Evolutionary conservation across 2,797 vertebrate species (phyloP).

Genomic region (Eupleurogrammus muticus): DNA sequence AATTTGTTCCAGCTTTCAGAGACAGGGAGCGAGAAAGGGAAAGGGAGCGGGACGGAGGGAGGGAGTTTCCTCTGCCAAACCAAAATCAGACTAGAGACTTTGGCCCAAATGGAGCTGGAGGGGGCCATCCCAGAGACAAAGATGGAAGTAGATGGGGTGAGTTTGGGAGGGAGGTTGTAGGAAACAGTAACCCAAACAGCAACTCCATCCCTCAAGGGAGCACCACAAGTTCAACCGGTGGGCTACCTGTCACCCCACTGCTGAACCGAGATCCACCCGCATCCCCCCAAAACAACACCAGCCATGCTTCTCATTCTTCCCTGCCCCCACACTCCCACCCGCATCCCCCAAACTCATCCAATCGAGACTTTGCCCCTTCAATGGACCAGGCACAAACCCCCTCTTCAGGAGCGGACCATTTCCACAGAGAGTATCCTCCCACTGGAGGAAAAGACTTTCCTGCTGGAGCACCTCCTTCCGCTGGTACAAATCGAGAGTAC

Average conservation of each 20-base stretch:
- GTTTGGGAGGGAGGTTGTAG: slow-evolving; percentile 80
- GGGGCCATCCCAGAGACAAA: slow-evolving; percentile 83
- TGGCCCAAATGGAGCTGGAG: slow-evolving; percentile 76
- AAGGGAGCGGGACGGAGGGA: slow-evolving; percentile 86
- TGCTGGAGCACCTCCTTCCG: slow-evolving; percentile 77
- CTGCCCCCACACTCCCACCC: slow-evolving; percentile 72
- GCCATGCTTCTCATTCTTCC: slow-evolving; percentile 77
- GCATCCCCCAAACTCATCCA: slow-evolving; percentile 76
- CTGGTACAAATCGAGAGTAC: slow-evolving; percentile 85
- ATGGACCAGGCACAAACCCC: slow-evolving; percentile 78
- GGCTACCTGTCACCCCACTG: slow-evolving; percentile 75
- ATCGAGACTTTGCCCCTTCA: slow-evolving; percentile 82
- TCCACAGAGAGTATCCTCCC: slow-evolving; percentile 86
- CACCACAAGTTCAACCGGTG: slow-evolving; percentile 72
- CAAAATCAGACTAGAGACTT: slow-evolving; percentile 85
- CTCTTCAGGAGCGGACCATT: slow-evolving; percentile 80
- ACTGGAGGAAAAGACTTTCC: slow-evolving; percentile 86
- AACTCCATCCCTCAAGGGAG: slow-evolving; percentile 75
- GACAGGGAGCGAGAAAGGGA: slow-evolving; percentile 92
- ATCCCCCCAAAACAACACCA: slow-evolving; percentile 82
- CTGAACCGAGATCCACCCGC: slow-evolving; percentile 79
- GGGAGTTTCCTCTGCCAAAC: slow-evolving; percentile 80
- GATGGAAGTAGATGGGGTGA: slow-evolving; percentile 86
- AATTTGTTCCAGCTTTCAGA: slow-evolving; percentile 83
- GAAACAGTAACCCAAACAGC: slow-evolving; percentile 78